phyloP scores from a whole-genome alignment of 2,113 vertebrate species.

The Pterophyllum scalare region DNA sequence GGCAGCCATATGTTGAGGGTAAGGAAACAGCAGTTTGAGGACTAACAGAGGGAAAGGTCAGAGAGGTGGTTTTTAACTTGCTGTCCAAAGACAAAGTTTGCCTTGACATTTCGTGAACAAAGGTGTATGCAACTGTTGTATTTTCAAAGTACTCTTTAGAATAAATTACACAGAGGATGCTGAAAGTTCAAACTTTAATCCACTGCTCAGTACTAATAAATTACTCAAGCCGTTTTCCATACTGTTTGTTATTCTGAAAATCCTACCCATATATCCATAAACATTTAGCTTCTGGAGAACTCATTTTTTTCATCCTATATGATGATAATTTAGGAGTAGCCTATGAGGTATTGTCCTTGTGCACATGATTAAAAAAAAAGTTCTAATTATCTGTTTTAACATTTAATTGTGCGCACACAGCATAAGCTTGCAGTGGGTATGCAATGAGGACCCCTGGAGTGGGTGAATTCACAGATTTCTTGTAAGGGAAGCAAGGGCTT shows the following conservation, averaged over 20 bases:
- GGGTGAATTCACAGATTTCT: conserved; percentile 28
- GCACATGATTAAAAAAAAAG: neutral
- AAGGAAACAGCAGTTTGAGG: conserved; percentile 62
- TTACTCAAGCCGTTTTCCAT: neutral
- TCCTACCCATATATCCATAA: neutral
- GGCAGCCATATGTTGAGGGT: conserved; percentile 73
- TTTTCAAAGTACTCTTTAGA: conserved; percentile 35
- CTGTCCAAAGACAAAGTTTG: conserved; percentile 49
- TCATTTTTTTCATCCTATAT: neutral
- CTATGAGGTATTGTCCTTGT: neutral
- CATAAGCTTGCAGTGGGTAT: neutral
- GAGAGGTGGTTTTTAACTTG: conserved; percentile 52
- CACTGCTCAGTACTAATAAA: conserved; percentile 23
- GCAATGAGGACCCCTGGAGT: conserved; percentile 2
- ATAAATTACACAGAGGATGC: conserved; percentile 17
- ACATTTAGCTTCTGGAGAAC: conserved; percentile 9
- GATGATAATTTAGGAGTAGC: conserved; percentile 7
- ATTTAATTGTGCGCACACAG: neutral
- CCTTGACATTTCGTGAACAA: conserved; percentile 30
- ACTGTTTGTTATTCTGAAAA: conserved; percentile 16
- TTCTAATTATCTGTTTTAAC: neutral
- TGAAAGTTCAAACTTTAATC: conserved; percentile 48
- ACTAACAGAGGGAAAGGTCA: conserved; percentile 67
- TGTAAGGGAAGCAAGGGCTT: conserved; percentile 25
- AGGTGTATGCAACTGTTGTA: conserved; percentile 12